Percentiles rank a stretch among this genome's conserved stretches.
These are phyloP conservation scores for Drosophila monieri DNA, from an alignment of 2,888 invertebrate species.

Conservation along the genomic window DNA sequence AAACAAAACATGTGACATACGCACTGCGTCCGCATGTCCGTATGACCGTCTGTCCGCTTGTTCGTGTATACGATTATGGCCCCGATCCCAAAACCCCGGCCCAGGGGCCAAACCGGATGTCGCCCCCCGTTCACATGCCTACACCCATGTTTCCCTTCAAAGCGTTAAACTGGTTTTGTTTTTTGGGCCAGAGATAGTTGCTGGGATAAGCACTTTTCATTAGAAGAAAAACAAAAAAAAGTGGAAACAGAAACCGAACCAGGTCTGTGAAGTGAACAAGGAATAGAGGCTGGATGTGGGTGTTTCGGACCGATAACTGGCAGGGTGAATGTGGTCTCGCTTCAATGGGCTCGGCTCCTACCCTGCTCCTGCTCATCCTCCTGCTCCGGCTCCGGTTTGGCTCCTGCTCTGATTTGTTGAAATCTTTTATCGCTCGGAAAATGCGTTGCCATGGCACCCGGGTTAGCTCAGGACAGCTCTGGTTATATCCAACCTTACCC, in stretches of 20 bases:
- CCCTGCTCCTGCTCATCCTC: neutral
- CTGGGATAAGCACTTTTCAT: slow-evolving; percentile 77
- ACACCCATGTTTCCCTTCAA: slow-evolving; percentile 16
- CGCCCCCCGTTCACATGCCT: slow-evolving; percentile 35
- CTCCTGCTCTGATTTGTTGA: slow-evolving; percentile 68
- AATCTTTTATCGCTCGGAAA: slow-evolving; percentile 70
- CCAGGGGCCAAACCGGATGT: slow-evolving; percentile 24
- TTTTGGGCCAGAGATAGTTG: slow-evolving; percentile 67
- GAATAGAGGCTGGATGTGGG: slow-evolving; percentile 4
- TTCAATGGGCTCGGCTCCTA: slow-evolving; percentile 23
- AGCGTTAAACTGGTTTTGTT: slow-evolving; percentile 65
- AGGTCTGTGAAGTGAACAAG: slow-evolving; percentile 2
- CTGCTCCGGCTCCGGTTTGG: neutral
- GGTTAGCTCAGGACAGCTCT: slow-evolving; percentile 16
- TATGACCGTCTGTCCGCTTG: neutral
- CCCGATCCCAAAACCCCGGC: slow-evolving; percentile 24
- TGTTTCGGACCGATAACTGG: slow-evolving; percentile 6
- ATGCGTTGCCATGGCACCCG: slow-evolving; percentile 64
- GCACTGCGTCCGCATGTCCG: slow-evolving; percentile 65
- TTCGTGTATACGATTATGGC: slow-evolving; percentile 23
- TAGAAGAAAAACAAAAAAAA: slow-evolving; percentile 35
- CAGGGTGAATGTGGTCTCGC: slow-evolving; percentile 21
- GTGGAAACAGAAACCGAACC: neutral
- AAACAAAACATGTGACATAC: slow-evolving; percentile 74
- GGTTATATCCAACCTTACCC: slow-evolving; percentile 21